These are phyloP conservation scores for Haliaeetus leucogaster DNA, from an alignment of 2,113 vertebrate genomes.

Conservation along the genomic window DNA sequence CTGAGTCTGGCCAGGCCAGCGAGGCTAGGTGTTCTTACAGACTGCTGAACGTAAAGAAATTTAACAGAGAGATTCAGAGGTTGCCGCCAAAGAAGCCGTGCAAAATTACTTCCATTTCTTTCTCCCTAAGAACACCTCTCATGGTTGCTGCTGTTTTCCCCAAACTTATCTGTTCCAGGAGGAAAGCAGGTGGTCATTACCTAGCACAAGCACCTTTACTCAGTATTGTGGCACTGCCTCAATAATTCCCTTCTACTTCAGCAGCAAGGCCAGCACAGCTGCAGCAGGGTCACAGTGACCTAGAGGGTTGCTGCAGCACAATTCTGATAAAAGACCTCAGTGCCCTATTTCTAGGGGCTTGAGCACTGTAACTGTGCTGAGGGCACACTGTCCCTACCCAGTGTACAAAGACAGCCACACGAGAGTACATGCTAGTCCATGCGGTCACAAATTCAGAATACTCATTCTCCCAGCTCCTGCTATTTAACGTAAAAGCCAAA, in stretches of 20 bases:
- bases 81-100: background rate
- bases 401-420: background rate
- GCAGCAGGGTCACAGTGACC: background rate
- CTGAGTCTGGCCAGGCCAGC: background rate
- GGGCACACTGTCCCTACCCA: background rate
- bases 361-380: background rate
- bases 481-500: background rate
- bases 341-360: background rate
- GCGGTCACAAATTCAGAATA: background rate
- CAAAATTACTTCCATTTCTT: background rate
- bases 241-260: background rate
- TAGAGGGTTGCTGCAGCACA: background rate
- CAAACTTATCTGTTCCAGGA: background rate
- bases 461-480: background rate
- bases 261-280: background rate
- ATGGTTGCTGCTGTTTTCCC: background rate
- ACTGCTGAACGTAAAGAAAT: background rate
- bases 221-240: background rate
- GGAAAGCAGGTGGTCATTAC: background rate
- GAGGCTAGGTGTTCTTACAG: background rate
- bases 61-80: background rate
- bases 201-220: background rate
- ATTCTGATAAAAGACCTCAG: background rate
- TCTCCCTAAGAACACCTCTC: background rate
- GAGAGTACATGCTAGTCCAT: rapidly evolving